These are phyloP conservation scores for Solea senegalensis DNA, from an alignment of 2,113 vertebrate species.

Conservation along the genomic window DNA sequence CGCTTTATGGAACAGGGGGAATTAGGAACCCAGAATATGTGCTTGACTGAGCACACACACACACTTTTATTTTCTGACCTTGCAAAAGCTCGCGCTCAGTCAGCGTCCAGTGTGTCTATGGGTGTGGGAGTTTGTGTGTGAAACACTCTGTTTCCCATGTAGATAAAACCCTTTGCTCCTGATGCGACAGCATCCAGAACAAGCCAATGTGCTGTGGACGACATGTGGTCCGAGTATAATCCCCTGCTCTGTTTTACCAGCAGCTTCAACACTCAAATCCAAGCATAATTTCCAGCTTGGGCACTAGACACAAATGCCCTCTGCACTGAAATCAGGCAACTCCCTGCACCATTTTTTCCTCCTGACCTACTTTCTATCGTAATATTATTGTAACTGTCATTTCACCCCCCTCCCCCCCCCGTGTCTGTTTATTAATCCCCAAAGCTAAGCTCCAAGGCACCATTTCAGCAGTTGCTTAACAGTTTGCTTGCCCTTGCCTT, in stretches of 20 bases:
- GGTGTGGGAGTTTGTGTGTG: slow-evolving; percentile 17
- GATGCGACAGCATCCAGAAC: slow-evolving; percentile 59
- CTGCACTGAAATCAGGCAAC: slow-evolving; percentile 73
- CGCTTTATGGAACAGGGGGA: slow-evolving; percentile 10
- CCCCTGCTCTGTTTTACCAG: slow-evolving; percentile 78
- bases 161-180: slow-evolving; percentile 68
- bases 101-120: neutral
- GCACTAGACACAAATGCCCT: slow-evolving; percentile 75
- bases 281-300: slow-evolving; percentile 75
- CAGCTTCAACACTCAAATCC: slow-evolving; percentile 74
- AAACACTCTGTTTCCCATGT: slow-evolving; percentile 45
- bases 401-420: slow-evolving; percentile 69
- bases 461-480: slow-evolving; percentile 76
- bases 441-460: slow-evolving; percentile 75
- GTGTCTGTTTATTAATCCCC: slow-evolving; percentile 84
- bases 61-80: slow-evolving; percentile 2
- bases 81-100: slow-evolving; percentile 12
- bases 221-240: slow-evolving; percentile 77
- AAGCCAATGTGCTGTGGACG: slow-evolving; percentile 67
- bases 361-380: slow-evolving; percentile 81
- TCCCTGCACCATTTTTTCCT: slow-evolving; percentile 60
- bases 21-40: slow-evolving; percentile 18
- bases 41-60: slow-evolving; percentile 23
- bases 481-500: slow-evolving; percentile 65
- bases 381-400: slow-evolving; percentile 84